These are phyloP conservation scores for Macquaria australasica DNA, from an alignment of 2,113 vertebrate genomes.

Conservation along the genomic window DNA sequence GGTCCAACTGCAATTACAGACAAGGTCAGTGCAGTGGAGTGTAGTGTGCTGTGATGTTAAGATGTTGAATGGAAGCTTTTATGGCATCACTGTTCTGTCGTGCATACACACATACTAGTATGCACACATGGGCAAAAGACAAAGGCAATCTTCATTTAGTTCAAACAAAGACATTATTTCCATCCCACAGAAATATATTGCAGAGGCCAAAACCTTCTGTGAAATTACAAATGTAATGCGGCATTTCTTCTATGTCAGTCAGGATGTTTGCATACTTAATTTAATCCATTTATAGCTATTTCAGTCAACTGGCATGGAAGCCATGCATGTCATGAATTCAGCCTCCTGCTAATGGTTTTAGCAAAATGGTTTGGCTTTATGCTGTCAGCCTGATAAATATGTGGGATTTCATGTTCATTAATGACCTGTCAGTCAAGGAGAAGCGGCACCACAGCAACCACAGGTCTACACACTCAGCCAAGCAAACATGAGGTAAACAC, in stretches of 20 bases:
- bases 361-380: slow-evolving; percentile 57
- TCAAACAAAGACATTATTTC: slow-evolving; percentile 49
- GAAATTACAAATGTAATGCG: slow-evolving; percentile 45
- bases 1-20: slow-evolving; percentile 74
- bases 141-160: slow-evolving; percentile 44
- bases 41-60: slow-evolving; percentile 67
- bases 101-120: background rate
- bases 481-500: slow-evolving; percentile 5
- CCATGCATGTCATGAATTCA: slow-evolving; percentile 55
- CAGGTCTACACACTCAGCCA: background rate
- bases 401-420: slow-evolving; percentile 57
- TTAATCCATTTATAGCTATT: slow-evolving; percentile 70
- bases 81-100: slow-evolving; percentile 37
- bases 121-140: background rate
- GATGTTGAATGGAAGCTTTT: slow-evolving; percentile 57
- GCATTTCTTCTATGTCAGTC: slow-evolving; percentile 40
- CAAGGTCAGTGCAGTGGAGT: slow-evolving; percentile 70
- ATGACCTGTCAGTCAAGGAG: slow-evolving; percentile 63
- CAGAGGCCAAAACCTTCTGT: slow-evolving; percentile 21
- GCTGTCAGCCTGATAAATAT: slow-evolving; percentile 51
- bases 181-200: background rate
- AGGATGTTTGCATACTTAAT: slow-evolving; percentile 62
- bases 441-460: background rate
- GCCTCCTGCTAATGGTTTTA: slow-evolving; percentile 62
- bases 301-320: slow-evolving; percentile 48